Percentiles rank a stretch among this genome's conserved stretches.
Conservation (phyloP, 2,797 vertebrate genomes). For the Eulemur mongoz region DNA sequence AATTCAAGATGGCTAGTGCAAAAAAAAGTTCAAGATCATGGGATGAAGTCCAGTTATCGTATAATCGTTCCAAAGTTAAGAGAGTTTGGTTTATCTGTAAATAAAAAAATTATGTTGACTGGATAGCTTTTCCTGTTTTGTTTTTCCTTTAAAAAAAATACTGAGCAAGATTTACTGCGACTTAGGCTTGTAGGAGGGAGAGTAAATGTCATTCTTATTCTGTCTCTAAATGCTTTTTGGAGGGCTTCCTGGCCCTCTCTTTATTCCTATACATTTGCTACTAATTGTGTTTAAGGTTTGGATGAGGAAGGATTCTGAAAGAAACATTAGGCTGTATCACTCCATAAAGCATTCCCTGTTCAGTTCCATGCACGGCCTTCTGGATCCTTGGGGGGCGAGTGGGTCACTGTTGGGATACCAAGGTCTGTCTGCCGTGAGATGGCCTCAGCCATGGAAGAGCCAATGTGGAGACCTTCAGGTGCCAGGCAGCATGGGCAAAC, state of each 20-base stretch:
- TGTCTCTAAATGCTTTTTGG: slow-evolving; percentile 75
- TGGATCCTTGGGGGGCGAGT: background rate
- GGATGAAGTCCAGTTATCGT: slow-evolving; percentile 23
- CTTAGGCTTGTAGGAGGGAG: slow-evolving; percentile 43
- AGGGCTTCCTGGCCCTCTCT: slow-evolving; percentile 69
- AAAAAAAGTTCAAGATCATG: background rate
- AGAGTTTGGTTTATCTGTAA: slow-evolving; percentile 46
- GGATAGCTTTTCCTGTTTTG: slow-evolving; percentile 39
- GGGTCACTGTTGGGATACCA: slow-evolving; percentile 2
- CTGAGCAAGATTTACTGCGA: slow-evolving; percentile 50
- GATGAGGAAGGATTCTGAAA: slow-evolving; percentile 60
- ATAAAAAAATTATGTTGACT: slow-evolving; percentile 48
- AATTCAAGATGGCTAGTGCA: background rate
- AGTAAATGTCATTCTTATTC: slow-evolving; percentile 71
- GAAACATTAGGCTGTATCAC: slow-evolving; percentile 60
- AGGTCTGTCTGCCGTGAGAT: background rate
- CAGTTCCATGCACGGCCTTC: background rate
- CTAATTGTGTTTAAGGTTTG: slow-evolving; percentile 69
- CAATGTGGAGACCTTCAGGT: background rate
- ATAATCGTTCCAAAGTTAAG: slow-evolving; percentile 61
- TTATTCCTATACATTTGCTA: slow-evolving; percentile 77
- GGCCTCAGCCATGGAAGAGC: background rate
- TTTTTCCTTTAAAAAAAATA: slow-evolving; percentile 54
- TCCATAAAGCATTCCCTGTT: slow-evolving; percentile 63
- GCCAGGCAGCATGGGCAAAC: background rate